phyloP scores from a whole-genome alignment of 2,888 invertebrate species.

The Enchytraeus crypticus region DNA sequence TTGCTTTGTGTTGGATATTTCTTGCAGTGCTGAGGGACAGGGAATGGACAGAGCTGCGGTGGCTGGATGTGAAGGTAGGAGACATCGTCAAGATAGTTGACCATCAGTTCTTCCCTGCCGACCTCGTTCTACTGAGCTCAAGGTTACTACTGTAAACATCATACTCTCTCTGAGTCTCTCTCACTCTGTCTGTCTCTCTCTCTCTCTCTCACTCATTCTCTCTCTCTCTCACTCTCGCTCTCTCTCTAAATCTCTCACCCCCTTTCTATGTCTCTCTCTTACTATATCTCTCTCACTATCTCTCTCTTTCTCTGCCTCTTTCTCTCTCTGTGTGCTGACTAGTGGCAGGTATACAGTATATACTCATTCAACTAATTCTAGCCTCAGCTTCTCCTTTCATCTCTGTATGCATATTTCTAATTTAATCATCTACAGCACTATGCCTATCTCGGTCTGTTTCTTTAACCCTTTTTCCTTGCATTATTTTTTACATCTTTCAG shows the following conservation, averaged over 20 bases:
- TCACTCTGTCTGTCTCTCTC: not conserved
- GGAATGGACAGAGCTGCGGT: conserved; percentile 69
- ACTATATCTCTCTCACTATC: not conserved
- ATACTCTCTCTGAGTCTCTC: not conserved
- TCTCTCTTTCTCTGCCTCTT: not conserved
- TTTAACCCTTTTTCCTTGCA: no score
- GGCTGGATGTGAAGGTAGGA: conserved; percentile 73
- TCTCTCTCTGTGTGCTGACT: no score
- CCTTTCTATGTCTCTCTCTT: not conserved
- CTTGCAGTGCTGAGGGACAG: conserved; percentile 68
- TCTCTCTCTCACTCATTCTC: no score
- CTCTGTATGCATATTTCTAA: no score
- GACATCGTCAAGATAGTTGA: conserved; percentile 86
- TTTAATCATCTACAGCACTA: no score
- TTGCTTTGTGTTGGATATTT: not conserved
- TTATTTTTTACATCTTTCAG: no score
- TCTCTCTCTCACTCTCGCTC: no score
- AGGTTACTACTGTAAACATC: conserved; percentile 56
- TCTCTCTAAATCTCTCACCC: no score
- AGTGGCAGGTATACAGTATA: no score
- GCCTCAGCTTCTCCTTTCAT: no score
- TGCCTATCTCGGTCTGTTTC: no score
- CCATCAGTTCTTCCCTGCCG: conserved; percentile 93
- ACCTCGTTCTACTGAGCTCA: conserved; percentile 80
- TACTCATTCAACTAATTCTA: no score